phyloP scores from a whole-genome alignment of 2,797 vertebrate species.

The Acanthornis magna region DNA sequence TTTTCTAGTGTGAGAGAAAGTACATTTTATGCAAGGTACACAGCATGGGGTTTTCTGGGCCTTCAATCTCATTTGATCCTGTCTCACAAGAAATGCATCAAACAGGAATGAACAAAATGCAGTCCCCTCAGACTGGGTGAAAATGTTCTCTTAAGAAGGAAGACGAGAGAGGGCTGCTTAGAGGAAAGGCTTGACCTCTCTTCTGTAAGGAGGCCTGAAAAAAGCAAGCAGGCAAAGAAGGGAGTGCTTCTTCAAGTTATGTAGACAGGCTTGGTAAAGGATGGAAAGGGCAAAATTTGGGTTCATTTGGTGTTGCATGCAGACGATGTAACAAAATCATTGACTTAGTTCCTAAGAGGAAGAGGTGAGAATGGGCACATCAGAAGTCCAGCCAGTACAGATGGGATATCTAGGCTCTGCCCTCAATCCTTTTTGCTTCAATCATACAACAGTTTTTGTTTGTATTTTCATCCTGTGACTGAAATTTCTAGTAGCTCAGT shows the following conservation, averaged over 20 bases:
- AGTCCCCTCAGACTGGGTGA: background rate
- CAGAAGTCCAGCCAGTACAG: background rate
- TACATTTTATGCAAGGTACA: conserved; percentile 30
- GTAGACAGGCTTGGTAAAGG: background rate
- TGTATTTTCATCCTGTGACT: background rate
- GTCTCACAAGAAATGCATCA: conserved; percentile 23
- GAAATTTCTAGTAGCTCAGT: background rate
- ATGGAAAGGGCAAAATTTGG: background rate
- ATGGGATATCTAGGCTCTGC: background rate
- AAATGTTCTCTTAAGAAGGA: background rate
- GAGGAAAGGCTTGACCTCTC: background rate
- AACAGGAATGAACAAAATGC: background rate
- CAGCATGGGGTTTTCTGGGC: conserved; percentile 29
- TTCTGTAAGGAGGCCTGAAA: background rate
- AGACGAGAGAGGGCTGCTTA: background rate
- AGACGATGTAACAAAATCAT: background rate
- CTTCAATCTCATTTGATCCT: conserved; percentile 25
- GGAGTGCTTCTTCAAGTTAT: background rate
- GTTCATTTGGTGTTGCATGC: background rate
- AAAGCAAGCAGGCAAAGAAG: background rate
- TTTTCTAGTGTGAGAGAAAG: conserved; percentile 28
- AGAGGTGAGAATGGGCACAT: background rate
- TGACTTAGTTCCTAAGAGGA: background rate
- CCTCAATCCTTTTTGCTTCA: background rate
- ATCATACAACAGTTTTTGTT: background rate